Percentiles rank a stretch among this genome's conserved stretches.
Evolutionary conservation across 2,113 vertebrate species (phyloP).

Genomic region (Azemiops feae): DNA sequence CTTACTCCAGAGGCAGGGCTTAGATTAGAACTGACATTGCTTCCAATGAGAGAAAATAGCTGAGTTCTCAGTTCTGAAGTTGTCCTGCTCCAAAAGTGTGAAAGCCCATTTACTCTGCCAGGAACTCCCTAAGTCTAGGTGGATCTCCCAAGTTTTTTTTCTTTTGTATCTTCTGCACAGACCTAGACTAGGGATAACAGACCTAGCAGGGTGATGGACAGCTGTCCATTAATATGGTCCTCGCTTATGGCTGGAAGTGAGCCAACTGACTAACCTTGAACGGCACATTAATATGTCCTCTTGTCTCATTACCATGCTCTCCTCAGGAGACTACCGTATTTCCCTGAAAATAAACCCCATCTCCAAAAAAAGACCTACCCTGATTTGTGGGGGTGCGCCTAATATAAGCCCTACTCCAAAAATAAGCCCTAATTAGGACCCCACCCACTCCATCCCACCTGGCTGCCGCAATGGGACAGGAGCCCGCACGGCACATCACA

Average conservation of each 20-base stretch:
- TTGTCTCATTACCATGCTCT: neutral
- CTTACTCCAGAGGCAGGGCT: neutral
- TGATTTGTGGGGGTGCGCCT: too few species aligned
- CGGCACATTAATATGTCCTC: neutral
- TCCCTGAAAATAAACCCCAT: too few species aligned
- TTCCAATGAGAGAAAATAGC: neutral
- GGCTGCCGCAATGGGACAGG: too few species aligned
- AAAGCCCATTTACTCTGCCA: neutral
- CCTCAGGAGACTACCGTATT: neutral
- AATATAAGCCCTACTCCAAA: too few species aligned
- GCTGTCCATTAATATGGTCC: neutral
- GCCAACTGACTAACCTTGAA: neutral
- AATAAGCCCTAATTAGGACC: too few species aligned
- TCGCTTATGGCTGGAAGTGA: too few species aligned
- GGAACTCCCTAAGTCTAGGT: neutral
- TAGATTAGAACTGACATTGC: neutral
- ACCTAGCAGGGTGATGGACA: neutral
- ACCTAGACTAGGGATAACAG: neutral
- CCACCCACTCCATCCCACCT: too few species aligned
- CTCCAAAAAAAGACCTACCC: too few species aligned
- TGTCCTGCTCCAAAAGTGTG: neutral
- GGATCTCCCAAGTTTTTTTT: neutral
- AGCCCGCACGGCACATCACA: too few species aligned
- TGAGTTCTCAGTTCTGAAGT: too few species aligned
- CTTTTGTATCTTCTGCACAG: neutral